phyloP scores from a whole-genome alignment of 2,888 invertebrate genomes.

The Fragum whitleyi region DNA sequence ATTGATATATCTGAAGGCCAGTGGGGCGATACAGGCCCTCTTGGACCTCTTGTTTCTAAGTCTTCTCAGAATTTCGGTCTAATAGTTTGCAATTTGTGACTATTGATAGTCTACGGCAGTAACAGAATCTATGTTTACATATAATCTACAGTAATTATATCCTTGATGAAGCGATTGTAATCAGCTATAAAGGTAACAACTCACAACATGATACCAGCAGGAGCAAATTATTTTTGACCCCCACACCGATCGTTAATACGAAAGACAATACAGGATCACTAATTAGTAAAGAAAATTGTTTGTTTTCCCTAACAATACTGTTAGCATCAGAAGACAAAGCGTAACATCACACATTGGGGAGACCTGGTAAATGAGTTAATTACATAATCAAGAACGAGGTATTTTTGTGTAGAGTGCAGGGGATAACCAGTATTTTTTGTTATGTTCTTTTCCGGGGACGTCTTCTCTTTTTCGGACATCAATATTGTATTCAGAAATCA shows the following conservation, averaged over 20 bases:
- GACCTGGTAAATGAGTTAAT: slow-evolving; percentile 22
- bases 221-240: slow-evolving; percentile 1
- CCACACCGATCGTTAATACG: slow-evolving; percentile 41
- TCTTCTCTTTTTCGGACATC: too few relatives aligned
- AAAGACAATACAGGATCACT: slow-evolving; percentile 38
- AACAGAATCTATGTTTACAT: neutral
- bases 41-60: too few relatives aligned
- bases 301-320: slow-evolving; percentile 37
- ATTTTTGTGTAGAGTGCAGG: neutral
- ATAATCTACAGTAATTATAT: neutral
- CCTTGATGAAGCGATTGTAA: slow-evolving; percentile 1
- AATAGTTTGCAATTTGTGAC: too few relatives aligned
- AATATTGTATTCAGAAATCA: too few relatives aligned
- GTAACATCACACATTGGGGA: slow-evolving; percentile 26
- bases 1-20: too few relatives aligned
- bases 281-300: slow-evolving; percentile 57
- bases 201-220: neutral
- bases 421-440: too few relatives aligned
- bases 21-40: too few relatives aligned
- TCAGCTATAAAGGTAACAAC: neutral
- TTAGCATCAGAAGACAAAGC: slow-evolving; percentile 5
- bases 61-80: too few relatives aligned
- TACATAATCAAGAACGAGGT: neutral
- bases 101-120: too few relatives aligned
- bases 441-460: too few relatives aligned